These are phyloP conservation scores for Melanargia galathea DNA, from an alignment of 2,888 invertebrate species.

Conservation along the genomic window DNA sequence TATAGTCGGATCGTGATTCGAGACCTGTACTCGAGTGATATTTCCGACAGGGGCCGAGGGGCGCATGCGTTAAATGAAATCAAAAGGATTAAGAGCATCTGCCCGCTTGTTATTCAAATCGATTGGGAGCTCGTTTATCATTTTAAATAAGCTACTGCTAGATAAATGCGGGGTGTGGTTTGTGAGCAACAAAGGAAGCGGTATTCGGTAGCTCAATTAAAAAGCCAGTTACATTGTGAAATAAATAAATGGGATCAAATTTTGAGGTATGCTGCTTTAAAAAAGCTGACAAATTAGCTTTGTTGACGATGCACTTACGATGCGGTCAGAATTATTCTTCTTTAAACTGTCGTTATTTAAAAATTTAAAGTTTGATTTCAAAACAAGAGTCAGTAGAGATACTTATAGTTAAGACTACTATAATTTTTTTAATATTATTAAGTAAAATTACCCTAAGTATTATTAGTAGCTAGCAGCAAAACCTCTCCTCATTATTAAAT, in stretches of 20 bases:
- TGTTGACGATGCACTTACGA: background rate
- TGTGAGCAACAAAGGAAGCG: constrained; percentile 72
- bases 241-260: constrained; percentile 48
- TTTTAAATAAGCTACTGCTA: constrained; percentile 81
- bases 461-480: background rate
- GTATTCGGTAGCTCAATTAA: constrained; percentile 73
- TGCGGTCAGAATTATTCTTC: background rate
- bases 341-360: background rate
- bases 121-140: constrained; percentile 81
- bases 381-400: background rate
- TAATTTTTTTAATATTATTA: background rate
- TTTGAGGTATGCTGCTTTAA: constrained; percentile 34
- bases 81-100: constrained; percentile 83
- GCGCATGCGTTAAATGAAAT: constrained; percentile 82
- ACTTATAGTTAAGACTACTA: background rate
- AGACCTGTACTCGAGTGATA: constrained; percentile 76
- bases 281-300: constrained; percentile 49
- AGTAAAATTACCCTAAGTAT: constrained; percentile 1
- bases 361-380: background rate
- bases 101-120: constrained; percentile 82
- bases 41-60: constrained; percentile 79
- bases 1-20: constrained; percentile 64
- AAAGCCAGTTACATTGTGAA: constrained; percentile 69
- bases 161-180: constrained; percentile 79
- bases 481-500: constrained; percentile 15